Percentiles rank a stretch among this genome's conserved stretches.
phyloP scores from a whole-genome alignment of 2,797 vertebrate genomes.

The Moxostoma hubbsi region DNA sequence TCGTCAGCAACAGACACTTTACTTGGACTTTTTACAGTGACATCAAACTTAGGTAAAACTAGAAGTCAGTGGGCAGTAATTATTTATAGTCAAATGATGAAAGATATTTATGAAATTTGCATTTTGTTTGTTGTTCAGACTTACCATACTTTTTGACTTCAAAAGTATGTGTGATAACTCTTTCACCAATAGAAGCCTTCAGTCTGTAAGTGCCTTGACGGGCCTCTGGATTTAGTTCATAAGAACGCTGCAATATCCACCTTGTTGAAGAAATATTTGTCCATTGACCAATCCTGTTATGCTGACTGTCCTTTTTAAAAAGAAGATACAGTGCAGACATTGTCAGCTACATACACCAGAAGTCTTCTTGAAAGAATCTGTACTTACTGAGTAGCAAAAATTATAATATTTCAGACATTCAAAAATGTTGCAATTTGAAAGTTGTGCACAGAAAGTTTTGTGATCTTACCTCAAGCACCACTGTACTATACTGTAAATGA shows the following conservation, averaged over 20 bases:
- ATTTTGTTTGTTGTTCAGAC: conserved; percentile 7
- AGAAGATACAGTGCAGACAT: neutral
- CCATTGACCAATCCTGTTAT: conserved; percentile 57
- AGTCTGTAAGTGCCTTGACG: conserved; percentile 38
- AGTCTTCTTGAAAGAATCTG: too few species aligned
- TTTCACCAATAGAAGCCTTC: neutral
- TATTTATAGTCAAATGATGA: neutral
- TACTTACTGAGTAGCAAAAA: too few species aligned
- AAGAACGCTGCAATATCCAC: conserved; percentile 51
- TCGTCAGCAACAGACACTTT: conserved; percentile 22
- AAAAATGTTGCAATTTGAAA: neutral
- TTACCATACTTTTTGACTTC: conserved; percentile 56
- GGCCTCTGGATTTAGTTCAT: conserved; percentile 51
- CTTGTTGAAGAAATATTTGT: conserved; percentile 44
- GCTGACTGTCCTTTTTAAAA: conserved; percentile 28
- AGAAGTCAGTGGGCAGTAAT: neutral
- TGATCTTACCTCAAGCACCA: conserved; percentile 66
- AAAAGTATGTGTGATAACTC: neutral
- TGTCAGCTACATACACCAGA: neutral
- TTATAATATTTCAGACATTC: neutral
- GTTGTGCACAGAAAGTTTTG: neutral
- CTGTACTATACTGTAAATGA: conserved; percentile 63
- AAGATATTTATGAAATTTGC: neutral
- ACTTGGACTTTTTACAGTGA: conserved; percentile 27
- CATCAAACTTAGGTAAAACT: conserved; percentile 57